phyloP scores from a whole-genome alignment of 2,797 vertebrate genomes.

The Enteromius afrohamiltoni region DNA sequence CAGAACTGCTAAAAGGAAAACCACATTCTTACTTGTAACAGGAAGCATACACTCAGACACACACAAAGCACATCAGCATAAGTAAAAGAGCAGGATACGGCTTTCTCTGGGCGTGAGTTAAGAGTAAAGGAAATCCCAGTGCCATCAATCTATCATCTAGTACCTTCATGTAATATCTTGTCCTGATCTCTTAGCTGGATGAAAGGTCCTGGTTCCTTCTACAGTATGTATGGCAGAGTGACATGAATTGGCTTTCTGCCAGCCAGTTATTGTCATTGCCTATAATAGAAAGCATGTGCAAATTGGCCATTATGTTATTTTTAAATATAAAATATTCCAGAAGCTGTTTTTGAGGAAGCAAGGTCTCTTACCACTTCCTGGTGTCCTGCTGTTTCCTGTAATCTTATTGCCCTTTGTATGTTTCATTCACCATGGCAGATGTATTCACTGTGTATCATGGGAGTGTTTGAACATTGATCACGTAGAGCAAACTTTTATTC shows the following conservation, averaged over 20 bases:
- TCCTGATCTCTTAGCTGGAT: not conserved
- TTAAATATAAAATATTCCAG: slow-evolving; percentile 9
- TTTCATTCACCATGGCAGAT: not conserved
- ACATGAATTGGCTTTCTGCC: not conserved
- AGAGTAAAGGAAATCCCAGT: slow-evolving; percentile 27
- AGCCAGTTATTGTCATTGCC: not conserved
- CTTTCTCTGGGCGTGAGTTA: slow-evolving; percentile 4
- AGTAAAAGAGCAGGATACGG: slow-evolving; percentile 9
- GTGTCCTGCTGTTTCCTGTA: not conserved
- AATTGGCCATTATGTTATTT: not conserved
- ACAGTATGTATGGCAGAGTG: not conserved
- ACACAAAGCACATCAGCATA: not conserved
- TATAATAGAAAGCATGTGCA: not conserved
- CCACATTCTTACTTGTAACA: slow-evolving; percentile 15
- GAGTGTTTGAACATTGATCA: not conserved
- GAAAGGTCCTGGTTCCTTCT: not conserved
- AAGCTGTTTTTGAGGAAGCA: slow-evolving; percentile 18
- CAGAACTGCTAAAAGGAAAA: slow-evolving; percentile 32
- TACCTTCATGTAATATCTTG: not conserved
- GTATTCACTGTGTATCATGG: not conserved
- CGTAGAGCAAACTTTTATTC: not conserved
- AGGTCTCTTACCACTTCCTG: slow-evolving; percentile 1
- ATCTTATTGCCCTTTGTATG: not conserved
- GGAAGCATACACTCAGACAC: slow-evolving; percentile 9
- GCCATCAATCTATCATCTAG: not conserved